phyloP scores from a whole-genome alignment of 1,140 invertebrate species.

The Zaprionus taronus region DNA sequence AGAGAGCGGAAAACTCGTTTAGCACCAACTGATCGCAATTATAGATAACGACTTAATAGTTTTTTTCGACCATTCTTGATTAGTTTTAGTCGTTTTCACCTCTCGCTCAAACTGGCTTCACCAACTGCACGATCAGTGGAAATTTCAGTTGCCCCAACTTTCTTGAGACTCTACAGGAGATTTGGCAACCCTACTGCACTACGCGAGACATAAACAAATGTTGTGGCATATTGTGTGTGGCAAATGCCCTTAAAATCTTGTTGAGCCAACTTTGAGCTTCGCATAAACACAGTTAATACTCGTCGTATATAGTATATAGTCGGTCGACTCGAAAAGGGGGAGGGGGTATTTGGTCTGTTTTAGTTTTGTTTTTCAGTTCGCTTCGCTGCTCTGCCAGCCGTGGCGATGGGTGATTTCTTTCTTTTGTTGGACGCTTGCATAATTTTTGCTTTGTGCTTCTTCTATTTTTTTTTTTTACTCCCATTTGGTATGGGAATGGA shows the following conservation, averaged over 20 bases:
- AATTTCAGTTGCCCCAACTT: background rate
- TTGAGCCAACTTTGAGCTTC: constrained; percentile 13
- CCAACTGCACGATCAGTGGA: background rate
- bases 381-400: constrained; percentile 49
- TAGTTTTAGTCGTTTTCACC: background rate
- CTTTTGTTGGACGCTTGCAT: constrained; percentile 69
- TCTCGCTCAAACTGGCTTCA: background rate
- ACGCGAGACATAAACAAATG: background rate
- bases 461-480: constrained; percentile 32
- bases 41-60: background rate
- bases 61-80: constrained; percentile 2
- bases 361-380: background rate
- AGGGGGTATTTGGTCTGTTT: constrained; percentile 4
- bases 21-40: constrained; percentile 4
- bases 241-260: constrained; percentile 10
- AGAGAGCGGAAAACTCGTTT: background rate
- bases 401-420: constrained; percentile 63
- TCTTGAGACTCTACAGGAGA: constrained; percentile 10
- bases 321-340: background rate
- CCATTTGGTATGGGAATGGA: constrained; percentile 18
- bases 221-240: background rate
- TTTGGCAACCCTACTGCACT: constrained; percentile 16
- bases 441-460: constrained; percentile 48
- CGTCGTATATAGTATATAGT: constrained; percentile 6
- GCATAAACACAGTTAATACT: constrained; percentile 16